phyloP scores from a whole-genome alignment of 2,888 invertebrate species.

The Allygus modestus region DNA sequence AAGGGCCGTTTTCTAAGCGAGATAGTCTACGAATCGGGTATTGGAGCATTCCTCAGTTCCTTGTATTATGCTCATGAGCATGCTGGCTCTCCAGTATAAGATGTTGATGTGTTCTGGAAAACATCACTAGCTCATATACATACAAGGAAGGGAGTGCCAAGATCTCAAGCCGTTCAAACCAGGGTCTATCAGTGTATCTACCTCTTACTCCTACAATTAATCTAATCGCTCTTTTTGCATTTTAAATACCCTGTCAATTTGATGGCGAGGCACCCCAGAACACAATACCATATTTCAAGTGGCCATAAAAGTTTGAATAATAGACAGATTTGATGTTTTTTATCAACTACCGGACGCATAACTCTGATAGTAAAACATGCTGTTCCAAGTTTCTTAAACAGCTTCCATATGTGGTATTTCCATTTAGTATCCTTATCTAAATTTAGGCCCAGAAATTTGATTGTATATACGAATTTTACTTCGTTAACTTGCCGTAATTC shows the following conservation, averaged over 20 bases:
- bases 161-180: neutral
- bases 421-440: neutral
- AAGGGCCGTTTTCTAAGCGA: neutral
- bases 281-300: neutral
- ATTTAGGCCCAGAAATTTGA: constrained; percentile 1
- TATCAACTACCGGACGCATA: neutral
- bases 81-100: neutral
- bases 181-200: neutral
- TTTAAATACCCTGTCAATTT: neutral
- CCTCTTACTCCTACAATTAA: neutral
- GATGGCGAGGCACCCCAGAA: neutral
- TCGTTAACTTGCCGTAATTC: too few species aligned
- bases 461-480: neutral
- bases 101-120: neutral
- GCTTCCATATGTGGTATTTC: neutral
- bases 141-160: neutral
- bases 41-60: neutral
- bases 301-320: neutral
- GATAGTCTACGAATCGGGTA: neutral
- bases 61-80: neutral
- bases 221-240: constrained; percentile 10
- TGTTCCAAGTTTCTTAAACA: neutral
- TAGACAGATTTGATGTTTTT: neutral
- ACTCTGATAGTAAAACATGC: constrained; percentile 3
- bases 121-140: neutral